These are phyloP conservation scores for Venustaconcha ellipsiformis DNA, from an alignment of 1,140 invertebrate species.

Conservation along the genomic window DNA sequence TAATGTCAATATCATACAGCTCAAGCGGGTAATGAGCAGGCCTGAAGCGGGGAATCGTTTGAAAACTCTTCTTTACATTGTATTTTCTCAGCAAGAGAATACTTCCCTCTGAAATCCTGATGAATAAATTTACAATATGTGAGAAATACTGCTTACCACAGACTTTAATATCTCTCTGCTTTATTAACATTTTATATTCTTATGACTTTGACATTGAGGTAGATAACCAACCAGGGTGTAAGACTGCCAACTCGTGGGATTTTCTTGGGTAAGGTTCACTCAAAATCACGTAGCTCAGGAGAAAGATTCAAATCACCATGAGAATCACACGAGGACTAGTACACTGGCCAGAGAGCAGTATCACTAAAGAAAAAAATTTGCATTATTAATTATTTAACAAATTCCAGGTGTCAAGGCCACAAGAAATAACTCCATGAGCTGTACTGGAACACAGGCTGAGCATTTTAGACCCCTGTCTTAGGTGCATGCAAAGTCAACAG, in stretches of 20 bases:
- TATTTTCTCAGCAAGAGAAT: conserved; percentile 42
- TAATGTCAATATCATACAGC: conserved; percentile 37
- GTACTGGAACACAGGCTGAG: too few species aligned
- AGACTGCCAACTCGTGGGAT: not conserved
- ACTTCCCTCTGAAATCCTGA: conserved; percentile 42
- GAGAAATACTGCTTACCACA: not conserved
- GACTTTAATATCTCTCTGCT: not conserved
- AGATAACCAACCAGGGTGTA: not conserved
- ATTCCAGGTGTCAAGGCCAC: too few species aligned
- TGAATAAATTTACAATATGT: not conserved
- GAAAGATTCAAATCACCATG: too few species aligned
- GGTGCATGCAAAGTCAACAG: too few species aligned
- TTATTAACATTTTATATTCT: not conserved
- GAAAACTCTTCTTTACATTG: conserved; percentile 37
- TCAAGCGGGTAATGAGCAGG: not conserved
- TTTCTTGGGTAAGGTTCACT: not conserved
- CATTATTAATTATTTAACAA: too few species aligned
- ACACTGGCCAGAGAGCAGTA: too few species aligned
- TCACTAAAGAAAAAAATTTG: too few species aligned
- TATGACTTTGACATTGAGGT: not conserved
- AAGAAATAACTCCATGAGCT: too few species aligned
- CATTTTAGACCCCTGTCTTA: too few species aligned
- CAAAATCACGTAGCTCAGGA: too few species aligned
- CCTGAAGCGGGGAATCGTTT: conserved; percentile 8
- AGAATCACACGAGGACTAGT: too few species aligned